Conservation (phyloP, 1,140 invertebrate species). For the Hetaerina americana region DNA sequence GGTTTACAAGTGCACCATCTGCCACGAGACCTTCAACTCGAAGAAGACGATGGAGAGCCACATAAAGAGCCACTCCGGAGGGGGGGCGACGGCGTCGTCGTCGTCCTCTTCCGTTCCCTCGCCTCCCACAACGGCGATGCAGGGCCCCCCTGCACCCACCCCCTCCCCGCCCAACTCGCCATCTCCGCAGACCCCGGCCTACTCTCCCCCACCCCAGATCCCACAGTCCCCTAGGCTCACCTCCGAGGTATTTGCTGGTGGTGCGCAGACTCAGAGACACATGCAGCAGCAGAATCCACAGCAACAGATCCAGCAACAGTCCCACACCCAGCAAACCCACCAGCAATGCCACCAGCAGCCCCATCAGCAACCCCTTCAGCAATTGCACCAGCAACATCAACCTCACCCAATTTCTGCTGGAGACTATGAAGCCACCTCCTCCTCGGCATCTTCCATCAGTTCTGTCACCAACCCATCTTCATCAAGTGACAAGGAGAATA, state of each 20-base stretch:
- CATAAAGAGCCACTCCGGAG: constrained; percentile 74
- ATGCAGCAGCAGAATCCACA: background rate
- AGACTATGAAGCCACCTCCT: constrained; percentile 17
- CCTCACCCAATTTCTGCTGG: background rate
- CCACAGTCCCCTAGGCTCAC: constrained; percentile 1
- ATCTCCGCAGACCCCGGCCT: background rate
- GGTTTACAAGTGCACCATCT: constrained; percentile 82
- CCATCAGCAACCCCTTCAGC: background rate
- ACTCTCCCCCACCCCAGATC: background rate
- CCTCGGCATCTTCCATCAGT: constrained; percentile 13
- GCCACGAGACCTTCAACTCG: constrained; percentile 74
- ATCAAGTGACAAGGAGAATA: constrained; percentile 34
- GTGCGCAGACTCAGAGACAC: background rate
- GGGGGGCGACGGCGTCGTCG: constrained; percentile 13
- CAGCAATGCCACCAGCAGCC: constrained; percentile 11
- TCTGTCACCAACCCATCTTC: constrained; percentile 21
- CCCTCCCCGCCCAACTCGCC: background rate
- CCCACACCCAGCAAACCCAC: no score
- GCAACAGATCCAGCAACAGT: background rate
- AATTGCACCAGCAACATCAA: background rate
- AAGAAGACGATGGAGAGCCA: constrained; percentile 81
- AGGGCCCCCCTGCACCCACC: background rate
- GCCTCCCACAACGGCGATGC: constrained; percentile 13
- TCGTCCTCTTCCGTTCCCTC: constrained; percentile 13
- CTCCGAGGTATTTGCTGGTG: background rate